Conservation (phyloP, 2,113 vertebrate genomes). For the Gymnogyps californianus region DNA sequence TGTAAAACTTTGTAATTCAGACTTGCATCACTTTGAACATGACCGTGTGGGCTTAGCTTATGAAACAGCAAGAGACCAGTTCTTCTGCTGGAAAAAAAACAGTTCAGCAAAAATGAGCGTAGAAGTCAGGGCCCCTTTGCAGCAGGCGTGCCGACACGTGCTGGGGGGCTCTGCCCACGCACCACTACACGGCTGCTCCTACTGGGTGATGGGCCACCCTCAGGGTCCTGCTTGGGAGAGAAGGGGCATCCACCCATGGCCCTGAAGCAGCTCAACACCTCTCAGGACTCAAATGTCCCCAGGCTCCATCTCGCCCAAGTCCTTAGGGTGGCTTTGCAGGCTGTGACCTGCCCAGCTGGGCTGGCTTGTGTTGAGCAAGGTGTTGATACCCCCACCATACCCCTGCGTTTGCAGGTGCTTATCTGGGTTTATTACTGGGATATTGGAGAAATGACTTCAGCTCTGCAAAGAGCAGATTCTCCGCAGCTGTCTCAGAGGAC, state of each 20-base stretch:
- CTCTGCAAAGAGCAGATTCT: not conserved
- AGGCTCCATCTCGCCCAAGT: not conserved
- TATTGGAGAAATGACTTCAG: not conserved
- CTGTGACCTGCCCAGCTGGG: not conserved
- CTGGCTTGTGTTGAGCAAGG: not conserved
- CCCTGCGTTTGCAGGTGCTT: fast-evolving
- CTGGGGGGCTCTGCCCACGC: not conserved
- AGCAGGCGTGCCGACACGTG: fast-evolving
- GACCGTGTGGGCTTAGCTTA: not conserved
- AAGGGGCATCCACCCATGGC: not conserved
- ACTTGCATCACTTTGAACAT: not conserved
- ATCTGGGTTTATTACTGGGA: not conserved
- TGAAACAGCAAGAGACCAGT: not conserved
- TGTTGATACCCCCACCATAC: fast-evolving
- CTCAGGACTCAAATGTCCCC: not conserved
- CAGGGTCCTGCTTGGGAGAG: fast-evolving
- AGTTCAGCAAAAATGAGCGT: not conserved
- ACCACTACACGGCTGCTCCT: fast-evolving
- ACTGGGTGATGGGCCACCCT: not conserved
- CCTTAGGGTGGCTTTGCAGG: not conserved
- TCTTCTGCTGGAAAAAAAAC: not conserved
- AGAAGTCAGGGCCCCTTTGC: too few relatives aligned
- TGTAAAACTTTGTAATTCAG: not conserved
- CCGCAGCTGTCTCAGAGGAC: fast-evolving
- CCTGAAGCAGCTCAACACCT: not conserved